Base-by-base conservation (phyloP, 2,888 invertebrate genomes). In the Stramonita haemastoma region DNA sequence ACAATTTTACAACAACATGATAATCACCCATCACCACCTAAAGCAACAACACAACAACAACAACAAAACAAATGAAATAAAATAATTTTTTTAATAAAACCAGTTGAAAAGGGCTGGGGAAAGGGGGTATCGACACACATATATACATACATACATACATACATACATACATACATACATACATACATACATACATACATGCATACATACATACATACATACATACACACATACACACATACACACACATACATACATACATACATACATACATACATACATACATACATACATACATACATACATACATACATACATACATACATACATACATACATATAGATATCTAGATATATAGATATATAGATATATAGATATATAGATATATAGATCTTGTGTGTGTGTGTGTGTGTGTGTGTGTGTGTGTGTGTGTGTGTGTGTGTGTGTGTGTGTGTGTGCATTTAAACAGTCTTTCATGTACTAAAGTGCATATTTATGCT, bases 151-250 rank as follows among this genome's bases (percentile, higher is more conserved):
- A 22, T 19, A 34, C 1, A 22, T 19, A 81, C 57, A 85, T 26
- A 85, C 57, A 85, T 57, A 56, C 57, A 57, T 57, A 85, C 85
- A 56, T 57, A 85, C 56, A 85, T 57, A 85, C 57, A 85, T 29
- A 85, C 57, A 56, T 57, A 85, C 85, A 85, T 57, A 85, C 57
- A 85, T 57, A 85, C 56, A 85, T 57, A 85, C 85, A 85, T 57
- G n/a, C 56, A 85, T 29, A 85, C 57, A n/a, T 29, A 56, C 57
- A 85, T n/a, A 57, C 85, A 85, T 57, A 57, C 85, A 85, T 57
- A 85, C 85, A 85, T n/a, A 29, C n/a, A 85, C 57, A 29, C 57
- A 29, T 57, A 57, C 57, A 29, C 85, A 57, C 85, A 46, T n/a
- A 57, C 57, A 26, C 85, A 85, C 57, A 46, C 57, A 57, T 57